Conservation (phyloP, 2,797 vertebrate genomes). For the Microtus californicus region DNA sequence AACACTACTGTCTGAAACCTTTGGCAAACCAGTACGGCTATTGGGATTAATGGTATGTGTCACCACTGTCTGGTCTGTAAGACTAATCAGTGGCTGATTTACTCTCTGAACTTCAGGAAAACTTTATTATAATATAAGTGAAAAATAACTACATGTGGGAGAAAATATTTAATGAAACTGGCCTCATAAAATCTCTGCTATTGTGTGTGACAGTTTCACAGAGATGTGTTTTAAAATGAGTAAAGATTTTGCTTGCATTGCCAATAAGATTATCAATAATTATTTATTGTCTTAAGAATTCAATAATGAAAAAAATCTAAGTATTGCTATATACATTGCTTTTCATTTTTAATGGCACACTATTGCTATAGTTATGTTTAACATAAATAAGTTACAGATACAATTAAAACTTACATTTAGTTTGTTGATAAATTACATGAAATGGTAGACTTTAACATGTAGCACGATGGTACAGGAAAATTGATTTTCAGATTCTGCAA, state of each 20-base stretch:
- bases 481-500: not conserved
- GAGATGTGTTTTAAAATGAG: not conserved
- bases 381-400: not conserved
- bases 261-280: not conserved
- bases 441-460: not conserved
- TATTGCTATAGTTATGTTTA: not conserved
- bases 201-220: not conserved
- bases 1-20: too few species aligned
- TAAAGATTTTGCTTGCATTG: not conserved
- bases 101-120: too few species aligned
- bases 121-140: too few species aligned
- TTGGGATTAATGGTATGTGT: too few species aligned
- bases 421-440: not conserved
- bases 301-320: not conserved
- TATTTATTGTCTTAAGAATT: not conserved
- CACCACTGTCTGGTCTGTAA: too few species aligned
- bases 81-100: too few species aligned
- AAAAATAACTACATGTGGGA: too few species aligned
- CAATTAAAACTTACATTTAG: not conserved
- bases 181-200: not conserved
- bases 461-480: conserved; percentile 45
- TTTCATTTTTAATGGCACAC: not conserved
- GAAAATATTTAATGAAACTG: not conserved
- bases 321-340: not conserved
- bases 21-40: too few species aligned